Evolutionary conservation across 2,888 invertebrate species (phyloP).

Genomic region (Xylophagus ater): DNA sequence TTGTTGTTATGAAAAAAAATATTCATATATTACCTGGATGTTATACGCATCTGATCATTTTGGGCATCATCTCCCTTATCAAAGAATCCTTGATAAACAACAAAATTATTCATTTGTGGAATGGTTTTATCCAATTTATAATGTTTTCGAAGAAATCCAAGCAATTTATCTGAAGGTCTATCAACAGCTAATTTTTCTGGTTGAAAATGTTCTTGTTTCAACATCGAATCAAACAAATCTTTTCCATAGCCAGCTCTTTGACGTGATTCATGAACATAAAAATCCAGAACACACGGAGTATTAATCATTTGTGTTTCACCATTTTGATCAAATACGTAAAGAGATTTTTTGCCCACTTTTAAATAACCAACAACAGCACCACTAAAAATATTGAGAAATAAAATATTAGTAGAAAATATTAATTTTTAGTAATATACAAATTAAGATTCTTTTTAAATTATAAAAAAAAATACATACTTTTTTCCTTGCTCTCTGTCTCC

Average conservation of each 20-base stretch:
- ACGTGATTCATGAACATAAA: constrained; percentile 73
- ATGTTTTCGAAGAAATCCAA: constrained; percentile 74
- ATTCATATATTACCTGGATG: constrained; percentile 38
- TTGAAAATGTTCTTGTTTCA: constrained; percentile 54
- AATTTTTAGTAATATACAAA: neutral
- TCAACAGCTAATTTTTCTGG: constrained; percentile 80
- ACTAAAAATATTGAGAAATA: constrained; percentile 36
- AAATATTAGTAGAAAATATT: constrained; percentile 7
- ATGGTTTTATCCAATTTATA: constrained; percentile 55
- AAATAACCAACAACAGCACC: constrained; percentile 72
- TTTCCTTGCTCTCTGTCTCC: constrained; percentile 40
- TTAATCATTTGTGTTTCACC: constrained; percentile 65
- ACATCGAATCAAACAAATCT: constrained; percentile 76
- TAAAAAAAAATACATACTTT: constrained; percentile 41
- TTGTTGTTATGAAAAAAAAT: too few species aligned
- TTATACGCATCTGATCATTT: constrained; percentile 25
- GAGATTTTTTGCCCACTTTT: constrained; percentile 80
- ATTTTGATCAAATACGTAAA: constrained; percentile 69
- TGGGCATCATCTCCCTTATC: constrained; percentile 23
- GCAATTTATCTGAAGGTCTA: constrained; percentile 80
- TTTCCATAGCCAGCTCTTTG: constrained; percentile 82
- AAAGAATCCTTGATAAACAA: constrained; percentile 75
- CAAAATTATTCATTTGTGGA: constrained; percentile 80
- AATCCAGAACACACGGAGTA: constrained; percentile 84
- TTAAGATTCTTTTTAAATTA: neutral